These are phyloP conservation scores for Bos taurus DNA, from an alignment of 2,113 vertebrate genomes.

Conservation along the genomic window ARS-UCD2.0 NC_037345.1:10294001-10294500, in stretches of 20 bases:
- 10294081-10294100: no score
- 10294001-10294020: background rate
- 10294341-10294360: background rate
- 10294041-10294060: no score
- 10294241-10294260: background rate
- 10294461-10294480: background rate
- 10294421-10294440: rapidly evolving
- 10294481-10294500: rapidly evolving
- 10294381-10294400: background rate
- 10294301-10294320: background rate
- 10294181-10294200: background rate
- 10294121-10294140: no score
- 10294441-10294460: background rate
- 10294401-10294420: rapidly evolving
- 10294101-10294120: no score
- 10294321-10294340: background rate
- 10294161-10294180: background rate
- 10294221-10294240: background rate
- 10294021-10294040: rapidly evolving
- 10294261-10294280: background rate
- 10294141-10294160: no score
- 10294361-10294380: background rate
- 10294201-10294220: background rate
- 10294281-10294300: background rate
- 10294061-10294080: no score